Base-by-base conservation (phyloP, 2,888 invertebrate genomes). In the Limenitis camilla region DNA sequence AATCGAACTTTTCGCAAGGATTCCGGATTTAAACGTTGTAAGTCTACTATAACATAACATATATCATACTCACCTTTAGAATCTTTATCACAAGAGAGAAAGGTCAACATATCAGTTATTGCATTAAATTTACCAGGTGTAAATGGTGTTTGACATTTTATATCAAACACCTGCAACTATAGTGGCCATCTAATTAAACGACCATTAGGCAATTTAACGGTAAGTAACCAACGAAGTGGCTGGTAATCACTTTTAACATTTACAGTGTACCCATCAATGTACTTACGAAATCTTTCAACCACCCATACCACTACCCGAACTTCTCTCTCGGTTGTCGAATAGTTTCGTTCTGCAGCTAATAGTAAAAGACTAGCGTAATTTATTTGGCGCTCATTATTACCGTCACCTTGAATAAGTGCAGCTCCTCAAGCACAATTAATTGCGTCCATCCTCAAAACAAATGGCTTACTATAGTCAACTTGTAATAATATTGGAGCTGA, bases 291-390 rank as follows among this genome's bases (percentile, higher is more conserved):
- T 27, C 52, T 53, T 0, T 36, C 31, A 4, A 60, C 50, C 1
- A 53, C 61, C 61, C 59, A 62, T 0, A 63, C 60, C 0, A 60
- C 60, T 0, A 61, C 61, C 0, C 60, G 33, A 3, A 61, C 61
- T 49, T 83, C 81, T 39, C 71, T 63, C 47, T 83, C 78, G 0
- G 73, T 76, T 0, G 75, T 74, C 0, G 69, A 60, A 40, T 82
- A 81, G 10, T 74, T 77, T 1, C 56, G 42, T 59, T 85, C 78
- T 0, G 67, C 58, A 1, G 54, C 5, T 0, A 53, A 60, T 5
- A 68, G 36, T 0, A 67, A 47, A 0, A 64, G 55, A 40, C 67
- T 67, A 0, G 66, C 63, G 29, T 60, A 65, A 27, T 64, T 61
- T 3, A 63, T 50, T 1, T 58, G 58, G 6, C 47, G 51, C 31